Evolutionary conservation across 2,797 vertebrate genomes (phyloP).

Genomic region (Silurus aristotelis): DNA sequence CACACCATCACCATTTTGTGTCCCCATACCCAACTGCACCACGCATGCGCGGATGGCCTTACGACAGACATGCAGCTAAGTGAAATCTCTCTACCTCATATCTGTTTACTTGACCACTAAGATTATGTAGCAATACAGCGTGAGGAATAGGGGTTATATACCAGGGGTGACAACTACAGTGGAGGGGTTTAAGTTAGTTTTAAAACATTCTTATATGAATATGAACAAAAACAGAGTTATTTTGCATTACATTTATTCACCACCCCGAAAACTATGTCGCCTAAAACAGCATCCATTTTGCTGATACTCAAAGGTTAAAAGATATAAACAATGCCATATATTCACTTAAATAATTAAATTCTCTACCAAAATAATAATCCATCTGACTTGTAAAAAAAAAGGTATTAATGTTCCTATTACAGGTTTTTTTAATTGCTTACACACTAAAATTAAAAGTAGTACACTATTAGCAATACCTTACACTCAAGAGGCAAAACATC

Average conservation of each 20-base stretch:
- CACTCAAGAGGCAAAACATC: too few relatives aligned
- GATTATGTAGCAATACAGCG: background rate
- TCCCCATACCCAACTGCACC: background rate
- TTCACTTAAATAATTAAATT: too few relatives aligned
- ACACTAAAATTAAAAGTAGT: too few relatives aligned
- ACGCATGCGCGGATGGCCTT: background rate
- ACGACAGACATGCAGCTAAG: background rate
- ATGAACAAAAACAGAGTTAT: background rate
- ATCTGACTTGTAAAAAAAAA: background rate
- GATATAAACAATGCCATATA: too few relatives aligned
- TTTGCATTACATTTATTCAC: too few relatives aligned
- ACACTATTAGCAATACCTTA: too few relatives aligned
- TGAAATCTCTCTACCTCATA: background rate
- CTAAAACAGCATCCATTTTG: background rate
- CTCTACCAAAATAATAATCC: background rate
- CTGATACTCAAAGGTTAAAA: background rate
- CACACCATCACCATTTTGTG: background rate
- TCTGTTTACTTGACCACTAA: background rate
- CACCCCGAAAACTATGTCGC: background rate
- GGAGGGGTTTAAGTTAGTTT: too few relatives aligned
- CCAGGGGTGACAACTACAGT: background rate
- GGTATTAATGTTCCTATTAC: too few relatives aligned
- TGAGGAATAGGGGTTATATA: background rate
- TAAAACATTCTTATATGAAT: too few relatives aligned
- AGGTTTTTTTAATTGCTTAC: too few relatives aligned